Conservation (phyloP, 2,113 vertebrate species). For the Sterna hirundo region DNA sequence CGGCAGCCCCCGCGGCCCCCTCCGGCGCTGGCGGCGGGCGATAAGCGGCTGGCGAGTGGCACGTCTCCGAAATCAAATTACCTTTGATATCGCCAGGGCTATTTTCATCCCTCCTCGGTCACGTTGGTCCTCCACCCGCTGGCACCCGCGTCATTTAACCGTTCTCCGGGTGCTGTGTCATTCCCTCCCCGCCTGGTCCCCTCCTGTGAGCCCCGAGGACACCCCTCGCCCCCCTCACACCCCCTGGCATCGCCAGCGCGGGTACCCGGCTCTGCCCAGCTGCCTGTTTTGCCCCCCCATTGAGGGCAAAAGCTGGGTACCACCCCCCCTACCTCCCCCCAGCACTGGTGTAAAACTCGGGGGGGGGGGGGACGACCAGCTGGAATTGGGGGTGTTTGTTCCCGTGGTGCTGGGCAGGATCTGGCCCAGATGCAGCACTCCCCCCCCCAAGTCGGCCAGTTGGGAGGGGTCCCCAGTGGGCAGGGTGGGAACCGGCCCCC, state of each 20-base stretch:
- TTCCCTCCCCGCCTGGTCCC: not conserved
- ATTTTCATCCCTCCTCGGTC: slow-evolving; percentile 36
- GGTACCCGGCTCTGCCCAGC: not conserved
- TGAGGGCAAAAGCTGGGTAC: not conserved
- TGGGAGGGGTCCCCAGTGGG: not conserved
- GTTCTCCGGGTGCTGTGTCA: slow-evolving; percentile 47
- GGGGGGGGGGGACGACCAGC: too few species aligned
- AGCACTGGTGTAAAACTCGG: not conserved
- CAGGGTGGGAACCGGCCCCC: not conserved
- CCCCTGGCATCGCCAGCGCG: accelerated
- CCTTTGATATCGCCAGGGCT: slow-evolving; percentile 14
- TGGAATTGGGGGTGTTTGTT: not conserved
- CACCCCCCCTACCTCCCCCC: accelerated
- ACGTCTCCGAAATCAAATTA: not conserved
- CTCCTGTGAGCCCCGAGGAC: not conserved
- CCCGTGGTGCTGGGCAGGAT: not conserved
- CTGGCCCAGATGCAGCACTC: not conserved
- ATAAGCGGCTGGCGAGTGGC: not conserved
- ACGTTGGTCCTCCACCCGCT: not conserved
- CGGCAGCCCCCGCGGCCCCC: not conserved
- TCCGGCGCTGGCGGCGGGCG: not conserved
- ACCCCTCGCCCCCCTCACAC: accelerated
- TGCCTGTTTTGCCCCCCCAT: not conserved
- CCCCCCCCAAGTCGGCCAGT: not conserved
- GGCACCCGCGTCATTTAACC: not conserved